Evolutionary conservation across 2,888 invertebrate species (phyloP).

Genomic region (Drosophila parthenogenetica): DNA sequence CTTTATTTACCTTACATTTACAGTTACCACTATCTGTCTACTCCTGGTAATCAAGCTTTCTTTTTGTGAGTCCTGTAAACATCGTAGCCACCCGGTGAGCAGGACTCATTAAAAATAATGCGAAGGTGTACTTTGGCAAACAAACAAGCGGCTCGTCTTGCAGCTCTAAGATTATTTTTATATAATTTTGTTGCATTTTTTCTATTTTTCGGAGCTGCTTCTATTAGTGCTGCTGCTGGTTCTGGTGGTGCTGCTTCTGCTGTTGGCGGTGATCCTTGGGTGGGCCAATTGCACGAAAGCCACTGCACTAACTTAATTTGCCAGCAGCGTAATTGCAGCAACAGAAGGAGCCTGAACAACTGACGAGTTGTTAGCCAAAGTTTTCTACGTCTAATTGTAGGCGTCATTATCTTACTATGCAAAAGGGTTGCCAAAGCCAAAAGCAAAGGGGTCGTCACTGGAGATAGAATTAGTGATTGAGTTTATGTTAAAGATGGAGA

Average conservation of each 20-base stretch:
- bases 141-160: slow-evolving; percentile 64
- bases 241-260: slow-evolving; percentile 28
- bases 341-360: slow-evolving; percentile 29
- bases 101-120: slow-evolving; percentile 70
- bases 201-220: slow-evolving; percentile 8
- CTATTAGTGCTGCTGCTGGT: slow-evolving; percentile 27
- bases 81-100: slow-evolving; percentile 2
- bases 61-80: slow-evolving; percentile 25
- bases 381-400: slow-evolving; percentile 72
- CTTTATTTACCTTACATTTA: slow-evolving; percentile 15
- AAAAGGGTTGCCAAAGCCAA: slow-evolving; percentile 11
- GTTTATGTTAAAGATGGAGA: neutral
- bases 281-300: slow-evolving; percentile 33
- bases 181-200: slow-evolving; percentile 54
- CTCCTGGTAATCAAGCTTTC: slow-evolving; percentile 64
- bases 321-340: slow-evolving; percentile 65
- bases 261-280: slow-evolving; percentile 38
- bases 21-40: slow-evolving; percentile 6
- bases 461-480: neutral
- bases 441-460: slow-evolving; percentile 9
- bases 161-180: slow-evolving; percentile 57
- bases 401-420: slow-evolving; percentile 66
- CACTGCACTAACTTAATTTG: slow-evolving; percentile 68
- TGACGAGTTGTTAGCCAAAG: slow-evolving; percentile 62
- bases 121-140: slow-evolving; percentile 39